Evolutionary conservation across 2,113 vertebrate species (phyloP).

Genomic region (Ginglymostoma cirratum): DNA sequence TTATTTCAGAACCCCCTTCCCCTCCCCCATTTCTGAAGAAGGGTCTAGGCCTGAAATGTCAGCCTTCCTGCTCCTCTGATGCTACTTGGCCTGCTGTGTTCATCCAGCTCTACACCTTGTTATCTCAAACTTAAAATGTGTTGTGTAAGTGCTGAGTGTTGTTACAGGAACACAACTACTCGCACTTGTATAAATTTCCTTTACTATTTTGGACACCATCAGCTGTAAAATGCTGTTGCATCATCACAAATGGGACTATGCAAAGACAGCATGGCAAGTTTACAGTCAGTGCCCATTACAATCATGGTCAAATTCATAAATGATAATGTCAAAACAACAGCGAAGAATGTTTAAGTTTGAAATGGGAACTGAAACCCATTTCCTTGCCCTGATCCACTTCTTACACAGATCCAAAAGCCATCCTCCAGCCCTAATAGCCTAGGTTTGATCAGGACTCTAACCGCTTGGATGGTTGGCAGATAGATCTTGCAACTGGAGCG

Average conservation of each 20-base stretch:
- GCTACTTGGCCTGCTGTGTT: no score
- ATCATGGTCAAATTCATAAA: background rate
- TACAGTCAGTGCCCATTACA: no score
- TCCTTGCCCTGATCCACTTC: background rate
- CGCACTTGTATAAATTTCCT: background rate
- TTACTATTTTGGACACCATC: background rate
- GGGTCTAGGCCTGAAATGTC: no score
- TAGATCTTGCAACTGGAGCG: background rate
- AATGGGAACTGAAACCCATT: background rate
- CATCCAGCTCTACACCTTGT: no score
- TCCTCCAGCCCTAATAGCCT: background rate
- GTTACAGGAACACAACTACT: no score
- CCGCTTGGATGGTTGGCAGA: background rate
- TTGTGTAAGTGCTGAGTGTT: no score
- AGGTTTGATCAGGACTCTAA: background rate
- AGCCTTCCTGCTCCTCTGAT: no score
- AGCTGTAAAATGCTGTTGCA: background rate
- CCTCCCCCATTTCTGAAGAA: no score
- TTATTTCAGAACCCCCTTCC: no score
- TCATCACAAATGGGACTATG: background rate
- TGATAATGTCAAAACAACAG: background rate
- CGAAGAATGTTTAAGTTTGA: no score
- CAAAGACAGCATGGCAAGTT: background rate
- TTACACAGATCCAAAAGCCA: no score
- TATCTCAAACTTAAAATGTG: no score